These are phyloP conservation scores for Muscidifurax raptorellus DNA, from an alignment of 1,140 invertebrate genomes.

Conservation along the genomic window DNA sequence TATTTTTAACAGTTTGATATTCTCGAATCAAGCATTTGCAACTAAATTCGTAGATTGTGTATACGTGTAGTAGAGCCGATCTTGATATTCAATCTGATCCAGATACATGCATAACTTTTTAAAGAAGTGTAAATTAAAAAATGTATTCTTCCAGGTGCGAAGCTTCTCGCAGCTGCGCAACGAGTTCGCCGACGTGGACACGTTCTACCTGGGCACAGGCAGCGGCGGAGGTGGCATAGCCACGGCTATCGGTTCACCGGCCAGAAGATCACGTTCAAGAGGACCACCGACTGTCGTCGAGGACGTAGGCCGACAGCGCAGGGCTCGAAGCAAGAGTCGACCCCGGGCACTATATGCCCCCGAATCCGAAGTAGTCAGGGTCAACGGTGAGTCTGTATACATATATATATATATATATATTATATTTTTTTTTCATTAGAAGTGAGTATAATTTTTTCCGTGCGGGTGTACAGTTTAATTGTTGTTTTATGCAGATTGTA, in stretches of 20 bases:
- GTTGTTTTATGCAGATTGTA: too few relatives aligned
- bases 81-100: background rate
- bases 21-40: too few relatives aligned
- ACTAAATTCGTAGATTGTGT: background rate
- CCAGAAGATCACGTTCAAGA: constrained; percentile 83
- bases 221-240: constrained; percentile 74
- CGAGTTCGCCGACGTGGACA: constrained; percentile 93
- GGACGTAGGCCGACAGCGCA: constrained; percentile 77
- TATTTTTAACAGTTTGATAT: too few relatives aligned
- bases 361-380: constrained; percentile 85
- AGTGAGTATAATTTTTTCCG: too few relatives aligned
- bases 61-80: background rate
- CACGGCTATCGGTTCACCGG: constrained; percentile 77
- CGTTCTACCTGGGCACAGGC: constrained; percentile 88
- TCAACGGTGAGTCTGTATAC: constrained; percentile 77
- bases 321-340: constrained; percentile 87
- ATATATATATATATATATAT: too few relatives aligned
- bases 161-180: constrained; percentile 94
- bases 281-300: constrained; percentile 77
- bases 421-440: background rate
- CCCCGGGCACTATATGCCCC: constrained; percentile 86
- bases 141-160: constrained; percentile 80
- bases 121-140: background rate
- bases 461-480: too few relatives aligned
- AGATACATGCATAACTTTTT: too few relatives aligned